Base-by-base conservation (phyloP, 2,888 invertebrate species). In the Blastobasis adustella region DNA sequence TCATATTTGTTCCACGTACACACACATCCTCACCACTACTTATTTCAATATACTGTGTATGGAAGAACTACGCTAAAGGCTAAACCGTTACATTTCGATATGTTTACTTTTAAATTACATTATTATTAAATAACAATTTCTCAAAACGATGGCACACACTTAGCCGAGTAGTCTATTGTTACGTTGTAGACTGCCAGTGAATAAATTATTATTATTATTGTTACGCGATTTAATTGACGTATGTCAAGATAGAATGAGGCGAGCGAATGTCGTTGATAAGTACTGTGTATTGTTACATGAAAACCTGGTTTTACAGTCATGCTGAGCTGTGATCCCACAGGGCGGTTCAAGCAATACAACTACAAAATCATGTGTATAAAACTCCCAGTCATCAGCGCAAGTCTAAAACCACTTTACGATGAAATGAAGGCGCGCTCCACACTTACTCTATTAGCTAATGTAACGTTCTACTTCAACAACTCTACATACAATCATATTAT, bases 41-140 rank as follows among this genome's bases (percentile, higher is more conserved):
- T 64, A 65, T 50, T 56, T 6, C 38, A 37, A 45, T 70, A 73
- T 69, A 75, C 73, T 65, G 74, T 80, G 79, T 79, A 76, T 86
- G 86, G 87, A 88, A 88, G 88, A 86, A 73, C 87, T 88, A 88
- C 75, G 65, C 87, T 87, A 87, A 83, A 82, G 80, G 84, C 86
- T 88, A 86, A 79, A 76, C 77, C 73, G 79, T 84, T 82, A 84
- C 77, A 79, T 66, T 76, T 78, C 85, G 87, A 87, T 88, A 87
- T 87, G 87, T 86, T 80, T 73, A 69, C 71, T 69, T 61, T 77
- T 77, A 76, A 79, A 81, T 79, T 81, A 82, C 76, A 65, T 69
- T 62, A 65, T 69, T 62, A 79, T 75, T 75, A 77, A 67, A 77
- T 79, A 82, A 82, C 78, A 81, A 79, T 69, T 74, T 73, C 23